Evolutionary conservation across 2,113 vertebrate species (phyloP).

Genomic region (Sebastes schlegelii): DNA sequence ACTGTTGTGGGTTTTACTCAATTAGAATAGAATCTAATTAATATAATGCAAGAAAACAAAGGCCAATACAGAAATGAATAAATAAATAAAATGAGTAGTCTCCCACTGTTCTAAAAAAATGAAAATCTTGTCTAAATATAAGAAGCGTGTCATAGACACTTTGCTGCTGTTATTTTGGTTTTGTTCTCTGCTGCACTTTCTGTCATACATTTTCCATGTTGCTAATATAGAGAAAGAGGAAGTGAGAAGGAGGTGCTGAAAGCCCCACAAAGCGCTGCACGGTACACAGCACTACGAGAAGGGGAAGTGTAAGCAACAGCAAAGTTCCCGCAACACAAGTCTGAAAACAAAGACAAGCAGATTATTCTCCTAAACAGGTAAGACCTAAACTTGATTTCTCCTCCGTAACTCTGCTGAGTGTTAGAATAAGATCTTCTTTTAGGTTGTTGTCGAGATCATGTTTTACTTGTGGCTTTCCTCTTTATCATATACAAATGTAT

Average conservation of each 20-base stretch:
- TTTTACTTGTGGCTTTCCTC: not conserved
- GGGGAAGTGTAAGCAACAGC: slow-evolving; percentile 59
- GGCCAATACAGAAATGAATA: no score
- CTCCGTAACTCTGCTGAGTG: not conserved
- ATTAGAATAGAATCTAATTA: not conserved
- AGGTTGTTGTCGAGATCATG: not conserved
- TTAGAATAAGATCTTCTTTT: not conserved
- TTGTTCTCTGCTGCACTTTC: not conserved
- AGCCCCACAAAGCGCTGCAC: slow-evolving; percentile 18
- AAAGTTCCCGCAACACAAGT: not conserved
- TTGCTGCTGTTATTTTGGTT: slow-evolving; percentile 31
- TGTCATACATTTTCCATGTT: slow-evolving; percentile 47
- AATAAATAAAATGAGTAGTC: not conserved
- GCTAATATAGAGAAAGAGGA: slow-evolving; percentile 62
- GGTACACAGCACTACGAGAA: slow-evolving; percentile 10
- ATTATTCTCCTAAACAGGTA: slow-evolving; percentile 50
- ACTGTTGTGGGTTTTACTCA: not conserved
- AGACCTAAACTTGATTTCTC: not conserved
- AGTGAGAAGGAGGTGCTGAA: slow-evolving; percentile 52
- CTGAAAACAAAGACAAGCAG: not conserved
- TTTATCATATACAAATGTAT: not conserved
- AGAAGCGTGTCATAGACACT: slow-evolving; percentile 5
- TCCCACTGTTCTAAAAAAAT: not conserved
- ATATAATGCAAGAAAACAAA: not conserved
- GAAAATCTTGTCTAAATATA: not conserved